Conservation (phyloP, 2,888 invertebrate species). For the Agriopis marginaria region DNA sequence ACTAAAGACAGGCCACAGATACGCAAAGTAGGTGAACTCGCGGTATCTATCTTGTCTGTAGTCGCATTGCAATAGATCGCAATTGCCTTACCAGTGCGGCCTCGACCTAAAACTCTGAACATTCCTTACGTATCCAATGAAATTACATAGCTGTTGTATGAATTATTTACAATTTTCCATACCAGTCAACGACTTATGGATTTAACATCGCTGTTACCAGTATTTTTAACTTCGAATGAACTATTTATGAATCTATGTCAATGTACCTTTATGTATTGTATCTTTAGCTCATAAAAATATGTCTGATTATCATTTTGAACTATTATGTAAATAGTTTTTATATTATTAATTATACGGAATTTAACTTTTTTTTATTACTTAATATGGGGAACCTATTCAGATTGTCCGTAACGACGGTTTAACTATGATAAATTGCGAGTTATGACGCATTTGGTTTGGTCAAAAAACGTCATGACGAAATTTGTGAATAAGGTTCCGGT, state of each 20-base stretch:
- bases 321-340: neutral
- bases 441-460: too few relatives aligned
- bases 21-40: too few relatives aligned
- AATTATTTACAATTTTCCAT: neutral
- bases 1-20: too few relatives aligned
- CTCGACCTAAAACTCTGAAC: neutral
- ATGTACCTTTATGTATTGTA: conserved; percentile 15
- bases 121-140: neutral
- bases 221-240: conserved; percentile 27
- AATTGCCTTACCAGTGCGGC: neutral
- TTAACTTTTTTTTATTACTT: neutral
- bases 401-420: too few relatives aligned
- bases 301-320: neutral
- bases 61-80: neutral
- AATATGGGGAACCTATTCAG: neutral
- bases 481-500: too few relatives aligned
- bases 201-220: conserved; percentile 1
- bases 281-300: conserved; percentile 17
- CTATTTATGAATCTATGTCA: conserved; percentile 15
- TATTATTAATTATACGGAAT: neutral
- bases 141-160: neutral
- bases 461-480: too few relatives aligned
- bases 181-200: too few relatives aligned
- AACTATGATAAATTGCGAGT: too few relatives aligned
- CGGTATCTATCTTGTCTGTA: too few relatives aligned